Evolutionary conservation across 2,113 vertebrate genomes (phyloP), one percentile per base, ranked within the genome.

Genomic region (Miniopterus natalensis): DNA sequence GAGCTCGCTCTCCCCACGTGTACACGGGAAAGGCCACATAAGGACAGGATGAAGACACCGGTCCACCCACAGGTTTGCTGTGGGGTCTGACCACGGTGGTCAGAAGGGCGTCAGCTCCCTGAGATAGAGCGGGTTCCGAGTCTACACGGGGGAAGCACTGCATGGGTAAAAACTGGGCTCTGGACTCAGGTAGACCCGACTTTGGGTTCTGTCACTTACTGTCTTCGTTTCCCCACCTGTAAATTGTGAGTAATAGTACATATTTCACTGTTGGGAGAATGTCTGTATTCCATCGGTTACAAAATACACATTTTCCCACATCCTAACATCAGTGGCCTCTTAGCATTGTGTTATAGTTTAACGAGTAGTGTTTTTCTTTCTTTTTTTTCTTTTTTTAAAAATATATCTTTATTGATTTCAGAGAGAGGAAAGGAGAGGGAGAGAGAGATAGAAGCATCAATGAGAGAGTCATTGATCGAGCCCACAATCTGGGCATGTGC

Each of bases 81-180:
- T 23, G 92, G 70, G 8, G n/a, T 68, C 20, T 4, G 25, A 91
- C 1, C 0, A 13, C 14, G 20, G 12, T 13, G 18, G 5, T 10
- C 3, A 40, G n/a, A 23, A 49, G 40, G 23, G 17, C 1, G 9
- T 36, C 1, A 2, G 13, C n/a, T 10, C 5, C 0, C 2, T 27
- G 80, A 29, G 15, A 3, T 23, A 20, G 3, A 13, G 71, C 8
- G 12, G 27, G n/a, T n/a, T 17, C 31, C 66, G 18, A 13, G 17
- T 63, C 29, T 36, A 2, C 6, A 8, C 1, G 20, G 8, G 5
- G 23, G 63, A 25, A 14, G 53, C 2, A 0, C 18, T 63, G 23
- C 13, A 5, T 61, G 21, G 7, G 36, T 5, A 31, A 45, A 68
- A 86, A 47, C 27, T 14, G 20, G 42, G 20, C 63, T 87, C 23